Base-by-base conservation (phyloP, 2,888 invertebrate species). In the Pteria penguin region DNA sequence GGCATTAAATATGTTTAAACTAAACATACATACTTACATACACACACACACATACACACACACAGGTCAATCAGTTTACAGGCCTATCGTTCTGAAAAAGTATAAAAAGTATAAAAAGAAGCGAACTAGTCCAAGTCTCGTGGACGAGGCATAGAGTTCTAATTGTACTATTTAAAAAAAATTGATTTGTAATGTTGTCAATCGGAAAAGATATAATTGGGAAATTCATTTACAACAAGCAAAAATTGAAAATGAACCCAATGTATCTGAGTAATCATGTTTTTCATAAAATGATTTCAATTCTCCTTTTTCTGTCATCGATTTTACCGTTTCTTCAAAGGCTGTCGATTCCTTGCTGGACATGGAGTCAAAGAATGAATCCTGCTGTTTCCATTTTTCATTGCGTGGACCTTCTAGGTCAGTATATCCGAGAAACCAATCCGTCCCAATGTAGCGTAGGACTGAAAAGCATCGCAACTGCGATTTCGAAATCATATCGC, bases 371-470 rank as follows among this genome's bases (percentile, higher is more conserved):
- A 63, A 73, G 33, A 27, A 67, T 2, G 73, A 73, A 27, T 67
- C 61, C 1, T n/a, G 24, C 8, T 67, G 33, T 36, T 67, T 66
- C 54, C 60, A 45, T 2, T 58, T 60, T 32, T 73, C 45, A 18
- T 66, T 14, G 5, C 66, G 33, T 11, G 73, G 73, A 1, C 73
- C 73, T 31, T 73, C 67, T 54, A 67, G 18, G 26, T 73, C 31
- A 0, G 31, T 36, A n/a, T 73, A 61, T 11, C 52, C 60, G 4
- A 32, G 45, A n/a, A 60, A 27, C 27, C 33, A 55, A 32, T 45
- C 58, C 3, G 36, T 24, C 5, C 31, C 60, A 2, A 73, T 22
- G 5, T 55, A 57, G 8, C 29, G 22, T 4, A 32, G 18, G 4
- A 57, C 11, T 22, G 31, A 22, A 11, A 32, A 22, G 8, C 22